Evolutionary conservation across 1,140 invertebrate genomes (phyloP), one percentile per base, ranked within the genome.

Genomic region (Philaenus spumarius): DNA sequence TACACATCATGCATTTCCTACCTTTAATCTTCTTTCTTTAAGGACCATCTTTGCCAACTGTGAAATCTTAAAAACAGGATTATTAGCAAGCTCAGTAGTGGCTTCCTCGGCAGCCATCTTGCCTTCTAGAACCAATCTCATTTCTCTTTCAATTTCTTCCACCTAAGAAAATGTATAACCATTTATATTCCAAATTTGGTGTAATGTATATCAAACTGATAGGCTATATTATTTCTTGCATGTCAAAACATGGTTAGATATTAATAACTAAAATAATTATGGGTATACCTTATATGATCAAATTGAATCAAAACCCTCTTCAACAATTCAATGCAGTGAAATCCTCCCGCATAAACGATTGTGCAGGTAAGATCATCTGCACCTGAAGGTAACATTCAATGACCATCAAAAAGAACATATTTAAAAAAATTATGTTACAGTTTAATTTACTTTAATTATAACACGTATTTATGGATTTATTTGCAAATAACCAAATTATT

Each of bases 31-130:
- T 59, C 74, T 75, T 60, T 79, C 75, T 4, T 78, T 74, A 40
- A 79, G 78, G 34, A 82, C 69, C 56, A 78, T 76, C 42, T 82
- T 80, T 45, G 79, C 82, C 62, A 83, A 80, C 2, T 77, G 74
- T 57, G 82, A 79, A 4, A 85, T 80, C n/a, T 82, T 75, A 69
- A 84, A 83, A 2, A 85, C 79, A 9, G 83, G 82, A 72, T 85
- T 82, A 62, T 80, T 68, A 52, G 72, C 77, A 62, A 86, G 75
- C 67, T 83, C 82, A 1, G 75, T 72, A 2, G 82, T 82, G 19
- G 82, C 83, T 63, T 85, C 80, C 65, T 81, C 75, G n/a, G 84
- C 68, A 0, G 76, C 74, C 59, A 79, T 78, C 63, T 80, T 80
- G 42, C 82, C 81, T 50, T 78, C 77, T 17, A 86, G 70, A 50